phyloP scores from a whole-genome alignment of 2,113 vertebrate species.

The Ellobius talpinus region DNA sequence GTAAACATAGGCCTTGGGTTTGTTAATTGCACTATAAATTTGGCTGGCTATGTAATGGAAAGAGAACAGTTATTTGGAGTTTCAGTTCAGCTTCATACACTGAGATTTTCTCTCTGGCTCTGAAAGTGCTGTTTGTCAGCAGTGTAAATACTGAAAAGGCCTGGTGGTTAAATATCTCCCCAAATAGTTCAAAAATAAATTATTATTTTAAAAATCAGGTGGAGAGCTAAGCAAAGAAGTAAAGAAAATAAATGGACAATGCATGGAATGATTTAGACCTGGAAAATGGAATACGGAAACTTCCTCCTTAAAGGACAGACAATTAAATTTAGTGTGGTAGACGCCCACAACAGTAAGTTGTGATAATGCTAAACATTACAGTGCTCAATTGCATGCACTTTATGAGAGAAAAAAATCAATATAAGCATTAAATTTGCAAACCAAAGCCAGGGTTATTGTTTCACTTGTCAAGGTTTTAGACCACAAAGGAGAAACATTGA shows the following conservation, averaged over 20 bases:
- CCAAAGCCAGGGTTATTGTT: slow-evolving; percentile 68
- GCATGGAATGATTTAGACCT: background rate
- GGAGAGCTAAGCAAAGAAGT: slow-evolving; percentile 65
- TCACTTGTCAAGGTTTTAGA: slow-evolving; percentile 78
- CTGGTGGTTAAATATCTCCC: slow-evolving; percentile 83
- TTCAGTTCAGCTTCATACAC: slow-evolving; percentile 56
- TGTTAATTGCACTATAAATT: slow-evolving; percentile 43
- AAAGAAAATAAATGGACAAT: slow-evolving; percentile 71
- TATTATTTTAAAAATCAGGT: slow-evolving; percentile 78
- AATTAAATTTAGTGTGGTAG: slow-evolving; percentile 25
- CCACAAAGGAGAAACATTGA: slow-evolving; percentile 77
- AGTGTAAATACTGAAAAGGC: slow-evolving; percentile 81
- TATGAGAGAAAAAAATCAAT: slow-evolving; percentile 80
- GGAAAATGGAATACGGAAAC: slow-evolving; percentile 67
- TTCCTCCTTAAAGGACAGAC: slow-evolving; percentile 68
- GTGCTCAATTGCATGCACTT: slow-evolving; percentile 59
- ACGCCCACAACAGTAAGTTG: slow-evolving; percentile 54
- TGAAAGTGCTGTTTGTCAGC: slow-evolving; percentile 61
- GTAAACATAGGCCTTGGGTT: background rate
- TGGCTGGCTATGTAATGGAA: slow-evolving; percentile 20
- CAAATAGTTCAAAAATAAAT: slow-evolving; percentile 76
- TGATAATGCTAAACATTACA: slow-evolving; percentile 61
- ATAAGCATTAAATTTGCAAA: slow-evolving; percentile 70
- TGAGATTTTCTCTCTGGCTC: slow-evolving; percentile 63
- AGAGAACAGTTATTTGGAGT: slow-evolving; percentile 55